A percentile compares a stretch with the other conserved stretches of the same genome.
Evolutionary conservation across 2,888 invertebrate species (phyloP).

Genomic region (Leptinotarsa tumamoca): DNA sequence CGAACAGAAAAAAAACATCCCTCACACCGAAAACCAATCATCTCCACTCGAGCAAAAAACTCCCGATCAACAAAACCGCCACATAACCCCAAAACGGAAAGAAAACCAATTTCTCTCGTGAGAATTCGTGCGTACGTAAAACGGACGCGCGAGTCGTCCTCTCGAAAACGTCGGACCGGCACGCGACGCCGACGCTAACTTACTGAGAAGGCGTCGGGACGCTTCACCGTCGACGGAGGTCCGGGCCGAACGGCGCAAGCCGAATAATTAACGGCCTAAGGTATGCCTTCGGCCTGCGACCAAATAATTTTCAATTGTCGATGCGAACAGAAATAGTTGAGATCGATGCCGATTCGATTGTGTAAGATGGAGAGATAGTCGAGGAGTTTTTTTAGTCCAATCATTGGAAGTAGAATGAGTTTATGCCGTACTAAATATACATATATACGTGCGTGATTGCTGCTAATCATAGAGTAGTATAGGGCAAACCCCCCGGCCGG

Average conservation of each 20-base stretch:
- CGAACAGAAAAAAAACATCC: not conserved
- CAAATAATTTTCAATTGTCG: conserved; percentile 9
- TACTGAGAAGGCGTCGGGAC: conserved; percentile 31
- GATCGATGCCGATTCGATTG: not conserved
- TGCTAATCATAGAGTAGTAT: no score
- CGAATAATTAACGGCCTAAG: conserved; percentile 16
- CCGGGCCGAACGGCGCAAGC: conserved; percentile 22
- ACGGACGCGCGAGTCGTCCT: not conserved
- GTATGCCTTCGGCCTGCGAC: conserved; percentile 7
- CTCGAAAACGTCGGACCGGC: conserved; percentile 21
- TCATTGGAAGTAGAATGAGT: no score
- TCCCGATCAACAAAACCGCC: not conserved
- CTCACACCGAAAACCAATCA: conserved; percentile 2
- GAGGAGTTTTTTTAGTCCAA: no score
- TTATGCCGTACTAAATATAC: no score
- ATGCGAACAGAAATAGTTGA: not conserved
- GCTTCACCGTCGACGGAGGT: conserved; percentile 6
- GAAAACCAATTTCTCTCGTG: not conserved
- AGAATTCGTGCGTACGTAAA: conserved; percentile 9
- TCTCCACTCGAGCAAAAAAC: not conserved
- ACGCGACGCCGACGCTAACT: conserved; percentile 25
- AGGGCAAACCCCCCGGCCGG: no score
- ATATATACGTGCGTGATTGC: no score
- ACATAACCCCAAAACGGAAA: not conserved
- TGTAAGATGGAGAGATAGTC: no score